These are phyloP conservation scores for Heliconius congener DNA, from an alignment of 1,140 invertebrate species.

Conservation along the genomic window DNA sequence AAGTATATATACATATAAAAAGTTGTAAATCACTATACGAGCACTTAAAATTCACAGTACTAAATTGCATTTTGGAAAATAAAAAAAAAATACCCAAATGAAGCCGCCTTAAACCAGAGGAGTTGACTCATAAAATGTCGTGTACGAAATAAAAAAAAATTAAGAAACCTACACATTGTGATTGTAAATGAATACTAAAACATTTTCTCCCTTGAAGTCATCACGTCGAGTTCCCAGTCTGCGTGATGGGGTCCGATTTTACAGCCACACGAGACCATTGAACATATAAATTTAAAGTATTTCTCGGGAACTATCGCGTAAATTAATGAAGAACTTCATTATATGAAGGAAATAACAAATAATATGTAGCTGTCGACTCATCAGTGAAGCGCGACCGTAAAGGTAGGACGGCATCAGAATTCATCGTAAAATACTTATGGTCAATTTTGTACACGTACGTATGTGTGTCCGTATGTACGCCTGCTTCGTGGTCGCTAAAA, in stretches of 20 bases:
- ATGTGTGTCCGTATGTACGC: neutral
- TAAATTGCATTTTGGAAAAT: conserved; percentile 7
- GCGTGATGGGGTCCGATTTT: conserved; percentile 29
- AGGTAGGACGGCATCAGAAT: conserved; percentile 44
- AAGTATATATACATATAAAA: neutral
- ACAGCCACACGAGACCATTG: conserved; percentile 23
- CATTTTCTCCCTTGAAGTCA: conserved; percentile 30
- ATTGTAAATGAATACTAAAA: conserved; percentile 29
- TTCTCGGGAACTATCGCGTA: conserved; percentile 66
- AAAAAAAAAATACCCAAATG: conserved; percentile 12
- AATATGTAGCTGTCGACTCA: conserved; percentile 54
- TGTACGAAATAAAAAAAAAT: conserved; percentile 61
- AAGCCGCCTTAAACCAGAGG: neutral
- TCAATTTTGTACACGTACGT: conserved; percentile 22
- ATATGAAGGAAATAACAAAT: conserved; percentile 48
- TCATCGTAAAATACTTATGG: conserved; percentile 38
- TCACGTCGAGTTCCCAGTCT: conserved; percentile 6
- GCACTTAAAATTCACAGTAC: conserved; percentile 4
- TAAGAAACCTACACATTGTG: conserved; percentile 8
- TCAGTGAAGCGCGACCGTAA: conserved; percentile 53
- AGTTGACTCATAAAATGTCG: conserved; percentile 64
- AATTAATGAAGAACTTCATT: conserved; percentile 68
- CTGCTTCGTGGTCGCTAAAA: conserved; percentile 8
- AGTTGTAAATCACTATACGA: neutral
- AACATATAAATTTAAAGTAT: conserved; percentile 55